Evolutionary conservation across 2,888 invertebrate species (phyloP).

Genomic region (Pinctada fucata): DNA sequence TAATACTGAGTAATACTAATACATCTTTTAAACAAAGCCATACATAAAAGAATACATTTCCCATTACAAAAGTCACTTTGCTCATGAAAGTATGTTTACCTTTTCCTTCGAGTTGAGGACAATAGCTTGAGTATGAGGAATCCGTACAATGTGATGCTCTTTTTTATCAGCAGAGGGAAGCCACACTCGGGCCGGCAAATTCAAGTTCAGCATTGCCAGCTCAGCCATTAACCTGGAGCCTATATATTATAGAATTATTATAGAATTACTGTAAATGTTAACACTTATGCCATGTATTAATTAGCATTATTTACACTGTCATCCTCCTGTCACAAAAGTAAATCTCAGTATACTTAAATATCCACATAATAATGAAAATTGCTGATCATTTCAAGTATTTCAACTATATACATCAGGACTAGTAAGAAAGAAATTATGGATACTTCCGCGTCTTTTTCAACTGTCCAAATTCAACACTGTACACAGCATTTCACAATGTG

Average conservation of each 20-base stretch:
- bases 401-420: too few relatives aligned
- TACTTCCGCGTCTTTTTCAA: too few relatives aligned
- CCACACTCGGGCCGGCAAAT: slow-evolving; percentile 98
- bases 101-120: slow-evolving; percentile 99
- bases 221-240: slow-evolving; percentile 91
- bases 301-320: background rate
- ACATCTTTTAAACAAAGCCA: too few relatives aligned
- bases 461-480: too few relatives aligned
- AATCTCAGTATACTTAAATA: background rate
- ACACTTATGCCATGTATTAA: too few relatives aligned
- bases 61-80: too few relatives aligned
- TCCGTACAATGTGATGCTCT: slow-evolving; percentile 95
- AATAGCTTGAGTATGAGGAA: slow-evolving; percentile 97
- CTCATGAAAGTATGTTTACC: slow-evolving; percentile 77
- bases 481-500: too few relatives aligned
- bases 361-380: background rate
- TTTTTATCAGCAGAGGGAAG: slow-evolving; percentile 87
- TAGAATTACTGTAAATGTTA: too few relatives aligned
- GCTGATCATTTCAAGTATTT: too few relatives aligned
- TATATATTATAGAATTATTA: slow-evolving; percentile 69
- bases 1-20: too few relatives aligned
- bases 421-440: too few relatives aligned
- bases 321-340: background rate
- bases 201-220: slow-evolving; percentile 93
- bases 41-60: too few relatives aligned